Evolutionary conservation across 2,888 invertebrate species (phyloP).

Genomic region (Pristionchus mayeri): DNA sequence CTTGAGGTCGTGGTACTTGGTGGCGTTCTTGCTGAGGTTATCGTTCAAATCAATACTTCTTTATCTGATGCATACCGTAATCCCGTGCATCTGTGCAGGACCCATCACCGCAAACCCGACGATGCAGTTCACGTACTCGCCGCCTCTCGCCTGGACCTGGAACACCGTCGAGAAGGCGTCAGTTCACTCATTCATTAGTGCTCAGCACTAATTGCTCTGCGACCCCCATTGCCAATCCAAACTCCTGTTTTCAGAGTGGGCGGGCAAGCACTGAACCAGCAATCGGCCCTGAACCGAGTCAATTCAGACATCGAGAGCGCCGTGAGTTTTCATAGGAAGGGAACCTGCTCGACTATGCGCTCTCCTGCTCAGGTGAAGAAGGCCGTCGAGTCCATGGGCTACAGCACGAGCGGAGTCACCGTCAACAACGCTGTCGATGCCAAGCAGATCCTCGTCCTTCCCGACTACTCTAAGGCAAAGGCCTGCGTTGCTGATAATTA

Average conservation of each 20-base stretch:
- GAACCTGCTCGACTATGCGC: not conserved
- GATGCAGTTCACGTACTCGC: slow-evolving; percentile 15
- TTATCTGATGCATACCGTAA: not conserved
- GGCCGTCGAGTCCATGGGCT: slow-evolving; percentile 27
- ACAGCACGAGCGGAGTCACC: not conserved
- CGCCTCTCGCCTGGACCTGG: not conserved
- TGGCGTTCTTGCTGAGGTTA: slow-evolving; percentile 37
- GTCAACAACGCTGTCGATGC: slow-evolving; percentile 1
- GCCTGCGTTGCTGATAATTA: not conserved
- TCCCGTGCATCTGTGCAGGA: not conserved
- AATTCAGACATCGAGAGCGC: not conserved
- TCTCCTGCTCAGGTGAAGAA: not conserved
- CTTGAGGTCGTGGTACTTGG: slow-evolving; percentile 11
- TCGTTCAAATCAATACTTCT: too few relatives aligned
- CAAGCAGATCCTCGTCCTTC: not conserved
- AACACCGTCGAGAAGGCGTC: not conserved
- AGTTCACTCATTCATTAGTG: too few relatives aligned
- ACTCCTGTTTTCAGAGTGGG: not conserved
- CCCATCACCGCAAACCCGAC: slow-evolving; percentile 32
- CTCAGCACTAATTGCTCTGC: too few relatives aligned
- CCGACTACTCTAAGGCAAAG: not conserved
- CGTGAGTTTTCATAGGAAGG: not conserved
- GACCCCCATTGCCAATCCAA: too few relatives aligned
- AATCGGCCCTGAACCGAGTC: not conserved
- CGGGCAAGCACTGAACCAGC: not conserved